Evolutionary conservation across 2,797 vertebrate genomes (phyloP), one percentile per base, ranked within the genome.

Genomic region (Acanthopagrus latus): DNA sequence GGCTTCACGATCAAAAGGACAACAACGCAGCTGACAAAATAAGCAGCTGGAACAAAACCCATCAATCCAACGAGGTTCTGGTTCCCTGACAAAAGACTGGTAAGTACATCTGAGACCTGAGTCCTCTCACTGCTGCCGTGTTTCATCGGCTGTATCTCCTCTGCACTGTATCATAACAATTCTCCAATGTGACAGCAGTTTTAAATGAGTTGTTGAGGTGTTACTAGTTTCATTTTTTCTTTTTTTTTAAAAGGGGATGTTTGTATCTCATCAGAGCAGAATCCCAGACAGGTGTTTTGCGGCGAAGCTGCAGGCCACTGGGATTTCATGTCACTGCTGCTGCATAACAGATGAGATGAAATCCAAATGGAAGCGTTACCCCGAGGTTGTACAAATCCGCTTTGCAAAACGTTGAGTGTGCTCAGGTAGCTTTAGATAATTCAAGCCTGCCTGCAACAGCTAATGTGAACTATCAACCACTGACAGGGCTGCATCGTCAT

Each of bases 261-360:
- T 57, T 51, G 51, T 41, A 23, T 71, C 66, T 78, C 75, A 68
- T 85, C 73, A 82, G 54, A 62, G 73, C 69, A 72, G 14, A 75
- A 66, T 68, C 54, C 20, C 54, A 43, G 33, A 64, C 43, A 56
- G 38, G 12, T 41, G 64, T 64, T 64, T 65, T 62, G 54, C 25
- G 13, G 67, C 68, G 20, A 62, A 44, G 67, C 79, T 56, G 69
- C 27, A 50, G 80, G 65, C 76, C 51, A 18, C 64, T 25, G 80
- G 62, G 81, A 78, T 64, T 69, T 65, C 47, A 64, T 38, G 74
- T 47, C 72, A 79, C 5, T 29, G 79, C 74, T 62, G 76, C 73
- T 70, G 81, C 68, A 71, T 43, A 77, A 46, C 51, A 83, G 46
- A 87, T 72, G 88, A 85, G 78, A 76, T 69, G 23, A 63, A 71